These are phyloP conservation scores for Maniola hyperantus DNA, from an alignment of 2,888 invertebrate genomes.

Conservation along the genomic window DNA sequence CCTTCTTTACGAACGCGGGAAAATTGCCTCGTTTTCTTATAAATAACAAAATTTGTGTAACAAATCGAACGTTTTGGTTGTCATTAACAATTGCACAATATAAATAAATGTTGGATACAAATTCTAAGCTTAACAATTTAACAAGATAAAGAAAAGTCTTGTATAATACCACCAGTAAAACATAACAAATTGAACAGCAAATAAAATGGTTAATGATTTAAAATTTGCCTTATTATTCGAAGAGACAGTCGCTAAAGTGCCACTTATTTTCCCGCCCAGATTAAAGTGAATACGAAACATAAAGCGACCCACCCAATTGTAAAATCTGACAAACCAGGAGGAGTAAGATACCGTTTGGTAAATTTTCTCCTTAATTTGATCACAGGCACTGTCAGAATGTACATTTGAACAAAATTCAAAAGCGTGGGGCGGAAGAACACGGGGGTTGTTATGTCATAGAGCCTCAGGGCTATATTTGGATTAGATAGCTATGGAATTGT, in stretches of 20 bases:
- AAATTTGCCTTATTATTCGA: neutral
- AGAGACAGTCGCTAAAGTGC: neutral
- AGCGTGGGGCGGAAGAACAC: slow-evolving; percentile 28
- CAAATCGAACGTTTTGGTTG: neutral
- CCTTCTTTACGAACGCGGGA: neutral
- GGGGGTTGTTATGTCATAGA: slow-evolving; percentile 57
- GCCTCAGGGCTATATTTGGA: slow-evolving; percentile 52
- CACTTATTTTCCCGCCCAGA: too few relatives aligned
- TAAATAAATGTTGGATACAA: too few relatives aligned
- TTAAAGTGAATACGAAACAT: slow-evolving; percentile 18
- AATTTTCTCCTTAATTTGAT: slow-evolving; percentile 49
- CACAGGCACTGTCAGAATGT: slow-evolving; percentile 43
- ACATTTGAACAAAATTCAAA: slow-evolving; percentile 46
- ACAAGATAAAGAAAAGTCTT: too few relatives aligned
- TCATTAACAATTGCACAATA: too few relatives aligned
- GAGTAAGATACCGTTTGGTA: slow-evolving; percentile 38
- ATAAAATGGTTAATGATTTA: neutral
- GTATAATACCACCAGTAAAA: too few relatives aligned
- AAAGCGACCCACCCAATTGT: slow-evolving; percentile 28
- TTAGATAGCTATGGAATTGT: slow-evolving; percentile 74
- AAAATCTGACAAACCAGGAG: slow-evolving; percentile 35
- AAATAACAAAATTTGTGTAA: neutral
- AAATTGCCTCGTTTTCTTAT: neutral
- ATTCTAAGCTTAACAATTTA: too few relatives aligned
- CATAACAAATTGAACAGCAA: too few relatives aligned